A percentile compares a stretch with the other conserved stretches of the same genome.
These are phyloP conservation scores for Platichthys flesus DNA, from an alignment of 2,113 vertebrate species.

Conservation along the genomic window DNA sequence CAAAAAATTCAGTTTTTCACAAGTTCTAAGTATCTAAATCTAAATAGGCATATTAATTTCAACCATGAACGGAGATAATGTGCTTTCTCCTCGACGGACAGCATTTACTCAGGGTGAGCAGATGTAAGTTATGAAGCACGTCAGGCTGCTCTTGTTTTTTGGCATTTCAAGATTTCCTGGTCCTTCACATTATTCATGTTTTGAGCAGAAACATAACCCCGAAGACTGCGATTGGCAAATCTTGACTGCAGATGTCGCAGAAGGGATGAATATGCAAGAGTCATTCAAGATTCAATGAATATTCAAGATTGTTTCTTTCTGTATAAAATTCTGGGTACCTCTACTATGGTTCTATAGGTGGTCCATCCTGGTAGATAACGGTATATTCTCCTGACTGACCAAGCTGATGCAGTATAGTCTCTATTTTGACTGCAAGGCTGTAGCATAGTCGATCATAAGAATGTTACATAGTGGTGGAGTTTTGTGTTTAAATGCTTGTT, in stretches of 20 bases:
- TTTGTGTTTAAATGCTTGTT: no score
- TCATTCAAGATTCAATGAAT: background rate
- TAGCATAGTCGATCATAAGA: no score
- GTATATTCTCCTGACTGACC: no score
- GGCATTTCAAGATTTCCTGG: no score
- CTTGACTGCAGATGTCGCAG: no score
- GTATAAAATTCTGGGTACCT: background rate
- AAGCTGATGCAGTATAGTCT: no score
- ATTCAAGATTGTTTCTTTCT: background rate
- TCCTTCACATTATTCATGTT: constrained; percentile 15
- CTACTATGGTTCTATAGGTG: background rate
- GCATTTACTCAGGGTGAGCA: constrained; percentile 7
- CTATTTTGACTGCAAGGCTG: no score
- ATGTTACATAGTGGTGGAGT: no score
- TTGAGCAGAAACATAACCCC: background rate
- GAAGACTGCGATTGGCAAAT: no score
- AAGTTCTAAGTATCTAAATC: background rate
- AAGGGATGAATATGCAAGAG: background rate
- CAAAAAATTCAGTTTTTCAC: no score
- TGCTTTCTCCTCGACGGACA: constrained; percentile 14
- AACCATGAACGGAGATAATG: constrained; percentile 8
- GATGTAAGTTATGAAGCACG: constrained; percentile 19
- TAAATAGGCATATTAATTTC: constrained; percentile 4
- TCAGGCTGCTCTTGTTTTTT: constrained; percentile 7
- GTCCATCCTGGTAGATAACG: no score